Evolutionary conservation across 2,797 vertebrate genomes (phyloP).

Genomic region (Emys orbicularis): DNA sequence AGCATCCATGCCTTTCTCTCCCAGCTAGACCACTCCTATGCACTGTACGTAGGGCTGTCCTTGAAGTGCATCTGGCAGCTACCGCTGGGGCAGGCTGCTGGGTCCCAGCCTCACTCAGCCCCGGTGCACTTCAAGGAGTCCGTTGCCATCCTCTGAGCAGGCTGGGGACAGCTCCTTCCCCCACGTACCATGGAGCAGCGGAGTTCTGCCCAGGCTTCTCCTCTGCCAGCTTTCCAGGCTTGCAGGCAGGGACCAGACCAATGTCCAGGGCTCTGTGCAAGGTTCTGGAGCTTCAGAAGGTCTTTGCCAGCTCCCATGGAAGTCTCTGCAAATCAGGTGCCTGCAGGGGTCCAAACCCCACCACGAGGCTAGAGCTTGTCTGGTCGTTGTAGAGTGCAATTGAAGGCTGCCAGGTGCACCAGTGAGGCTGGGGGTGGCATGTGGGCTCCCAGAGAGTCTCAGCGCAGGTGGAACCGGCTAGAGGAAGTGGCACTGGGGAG

Average conservation of each 20-base stretch:
- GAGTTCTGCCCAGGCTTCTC: neutral
- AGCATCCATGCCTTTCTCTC: neutral
- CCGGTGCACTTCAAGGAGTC: too few relatives aligned
- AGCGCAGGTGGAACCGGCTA: neutral
- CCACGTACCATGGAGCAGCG: neutral
- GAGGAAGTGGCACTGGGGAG: neutral
- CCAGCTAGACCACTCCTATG: neutral
- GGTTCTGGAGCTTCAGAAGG: neutral
- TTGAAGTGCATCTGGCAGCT: neutral
- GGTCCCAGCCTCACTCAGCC: neutral
- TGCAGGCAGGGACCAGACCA: neutral
- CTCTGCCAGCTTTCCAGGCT: neutral
- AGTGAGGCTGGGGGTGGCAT: neutral
- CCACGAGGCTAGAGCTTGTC: neutral
- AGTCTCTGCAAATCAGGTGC: neutral
- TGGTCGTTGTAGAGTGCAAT: neutral
- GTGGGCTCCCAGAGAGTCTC: neutral
- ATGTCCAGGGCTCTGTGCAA: neutral
- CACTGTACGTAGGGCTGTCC: neutral
- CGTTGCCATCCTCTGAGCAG: neutral
- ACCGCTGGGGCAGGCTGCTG: neutral
- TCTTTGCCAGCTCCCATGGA: neutral
- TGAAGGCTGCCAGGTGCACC: neutral
- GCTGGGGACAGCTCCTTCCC: neutral
- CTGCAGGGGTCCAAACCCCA: neutral